Conservation (phyloP, 2,113 vertebrate species). For the Prietella phreatophila region DNA sequence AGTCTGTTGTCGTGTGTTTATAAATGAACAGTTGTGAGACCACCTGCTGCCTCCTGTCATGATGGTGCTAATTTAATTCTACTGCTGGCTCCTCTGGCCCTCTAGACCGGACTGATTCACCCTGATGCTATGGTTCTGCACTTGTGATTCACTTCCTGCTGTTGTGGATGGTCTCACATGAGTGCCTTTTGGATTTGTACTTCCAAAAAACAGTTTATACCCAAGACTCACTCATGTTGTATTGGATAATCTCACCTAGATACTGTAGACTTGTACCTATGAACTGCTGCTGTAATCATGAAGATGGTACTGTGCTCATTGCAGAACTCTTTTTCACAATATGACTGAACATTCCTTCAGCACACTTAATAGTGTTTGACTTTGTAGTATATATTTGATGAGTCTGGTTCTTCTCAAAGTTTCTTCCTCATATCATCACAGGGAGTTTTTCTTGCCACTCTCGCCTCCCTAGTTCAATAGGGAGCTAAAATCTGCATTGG, state of each 20-base stretch:
- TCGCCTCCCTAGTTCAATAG: background rate
- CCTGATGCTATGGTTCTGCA: background rate
- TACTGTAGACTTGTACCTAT: background rate
- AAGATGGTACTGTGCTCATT: background rate
- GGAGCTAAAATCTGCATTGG: background rate
- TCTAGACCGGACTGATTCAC: background rate
- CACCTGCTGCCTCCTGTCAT: conserved; percentile 11
- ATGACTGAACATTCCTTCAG: background rate
- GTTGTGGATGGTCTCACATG: background rate
- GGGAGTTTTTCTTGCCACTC: background rate
- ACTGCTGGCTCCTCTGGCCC: background rate
- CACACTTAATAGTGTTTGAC: background rate
- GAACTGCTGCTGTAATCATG: background rate
- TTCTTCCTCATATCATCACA: background rate
- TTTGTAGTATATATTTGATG: background rate
- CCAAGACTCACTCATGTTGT: background rate
- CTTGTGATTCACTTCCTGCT: background rate
- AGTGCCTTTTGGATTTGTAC: background rate
- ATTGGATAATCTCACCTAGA: background rate
- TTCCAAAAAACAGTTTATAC: background rate
- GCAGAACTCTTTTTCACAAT: background rate
- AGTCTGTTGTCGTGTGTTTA: no score
- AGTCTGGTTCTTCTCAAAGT: background rate
- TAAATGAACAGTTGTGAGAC: background rate
- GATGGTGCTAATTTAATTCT: background rate